Base-by-base conservation (phyloP, 2,113 vertebrate genomes). In the Siniperca chuatsi region DNA sequence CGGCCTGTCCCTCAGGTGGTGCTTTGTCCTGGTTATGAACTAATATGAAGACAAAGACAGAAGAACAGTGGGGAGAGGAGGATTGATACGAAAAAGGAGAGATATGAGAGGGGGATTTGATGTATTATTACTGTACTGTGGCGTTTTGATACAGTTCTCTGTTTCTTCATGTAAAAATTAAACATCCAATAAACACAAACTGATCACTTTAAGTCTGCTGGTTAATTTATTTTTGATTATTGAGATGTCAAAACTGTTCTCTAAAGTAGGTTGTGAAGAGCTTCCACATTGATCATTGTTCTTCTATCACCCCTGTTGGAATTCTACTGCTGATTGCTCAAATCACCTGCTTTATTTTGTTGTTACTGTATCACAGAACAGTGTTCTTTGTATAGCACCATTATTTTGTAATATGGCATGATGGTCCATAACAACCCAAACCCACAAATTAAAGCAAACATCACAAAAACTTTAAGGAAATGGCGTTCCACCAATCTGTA, bases 161-260 rank as follows among this genome's bases (percentile, higher is more conserved):
- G 68, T 78, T 73, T 46, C 15, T 72, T 73, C 67, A 60, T 78
- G 82, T 84, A 79, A 74, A 84, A 79, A 60, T 84, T 35, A 60
- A 48, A 78, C 29, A 74, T 74, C 21, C 42, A 79, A 67, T 74
- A 79, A 84, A 83, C 55, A 54, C 57, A 44, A 76, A 62, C n/a
- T 0, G 54, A 33, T 42, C 23, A n/a, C 62, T 62, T 82, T 55
- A 44, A 46, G 9, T n/a, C 10, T 44, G 73, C 18, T 15, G 8
- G n/a, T 62, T 62, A 23, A 23, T 29, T 52, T 68, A 2, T 61
- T 69, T 50, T 25, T 12, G 2, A 61, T 50, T 25, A 7, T 16
- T 12, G 21, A 44, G n/a, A 7, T 66, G 75, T 37, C 21, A 21
- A 25, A 16, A 42, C 23, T 21, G 33, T 52, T 52, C 23, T 25